Evolutionary conservation across 2,113 vertebrate genomes (phyloP), one percentile per base, ranked within the genome.

Genomic region (Alligator sinensis): DNA sequence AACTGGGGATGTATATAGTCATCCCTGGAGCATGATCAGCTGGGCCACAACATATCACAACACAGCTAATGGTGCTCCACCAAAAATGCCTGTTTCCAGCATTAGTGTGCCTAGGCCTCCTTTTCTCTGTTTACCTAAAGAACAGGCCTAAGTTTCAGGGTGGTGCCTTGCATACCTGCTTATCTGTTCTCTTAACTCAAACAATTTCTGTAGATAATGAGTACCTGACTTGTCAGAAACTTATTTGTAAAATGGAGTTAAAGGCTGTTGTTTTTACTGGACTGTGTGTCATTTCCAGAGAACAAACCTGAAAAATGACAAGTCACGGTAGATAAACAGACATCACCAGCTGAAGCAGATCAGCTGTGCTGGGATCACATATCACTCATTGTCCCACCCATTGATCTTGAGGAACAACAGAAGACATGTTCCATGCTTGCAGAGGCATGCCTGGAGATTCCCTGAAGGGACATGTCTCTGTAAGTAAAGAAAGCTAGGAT

Each of bases 151-250:
- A 88, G 61, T n/a, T 83, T 81, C 21, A 18, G 58, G 74, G 77
- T n/a, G 22, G n/a, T 79, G 68, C 75, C 72, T 74, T 88, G 86
- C 59, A 47, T 72, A 25, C 3, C 10, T 88, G 77, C 81, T 84
- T 81, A 76, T 81, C 77, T 75, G 90, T 59, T 24, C 58, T 63
- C 92, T 90, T 70, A 89, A 66, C 79, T 72, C 76, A 80, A 66
- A 80, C 66, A 88, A 62, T 87, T 93, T 93, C 78, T 94, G 89
- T 89, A 96, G 94, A 93, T 94, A 82, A 77, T 75, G 94, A 97
- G 92, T 83, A 88, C 92, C 93, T 92, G 93, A 94, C 11, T 93
- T 89, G 78, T 28, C 59, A 63, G 82, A 91, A 76, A 86, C 62
- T 86, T 88, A 24, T 91, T 86, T 94, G 80, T 62, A 91, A 91